Conservation (phyloP, 2,797 vertebrate genomes). For the Erethizon dorsatum region DNA sequence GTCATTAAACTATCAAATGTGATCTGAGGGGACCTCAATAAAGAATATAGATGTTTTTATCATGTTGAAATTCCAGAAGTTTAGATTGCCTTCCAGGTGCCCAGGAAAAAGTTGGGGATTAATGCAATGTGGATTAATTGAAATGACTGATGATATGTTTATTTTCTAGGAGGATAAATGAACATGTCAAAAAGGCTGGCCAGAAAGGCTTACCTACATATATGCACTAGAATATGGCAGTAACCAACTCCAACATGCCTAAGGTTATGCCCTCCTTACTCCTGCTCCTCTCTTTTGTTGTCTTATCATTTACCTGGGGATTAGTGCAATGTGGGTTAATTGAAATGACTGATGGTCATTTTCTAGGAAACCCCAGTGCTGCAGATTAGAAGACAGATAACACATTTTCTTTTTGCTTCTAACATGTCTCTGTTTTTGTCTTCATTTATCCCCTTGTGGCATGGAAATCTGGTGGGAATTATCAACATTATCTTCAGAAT, state of each 20-base stretch:
- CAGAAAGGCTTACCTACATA: no score
- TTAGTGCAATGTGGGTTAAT: background rate
- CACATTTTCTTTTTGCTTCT: background rate
- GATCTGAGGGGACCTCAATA: background rate
- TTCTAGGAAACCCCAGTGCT: background rate
- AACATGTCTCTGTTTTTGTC: background rate
- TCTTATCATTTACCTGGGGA: background rate
- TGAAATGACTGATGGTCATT: slow-evolving; percentile 39
- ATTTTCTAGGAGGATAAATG: no score
- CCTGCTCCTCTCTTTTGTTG: background rate
- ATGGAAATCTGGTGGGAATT: background rate
- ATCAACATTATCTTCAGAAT: no score
- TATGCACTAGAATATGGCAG: no score
- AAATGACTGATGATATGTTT: no score
- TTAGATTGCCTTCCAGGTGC: background rate
- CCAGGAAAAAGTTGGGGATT: no score
- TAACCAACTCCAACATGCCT: no score
- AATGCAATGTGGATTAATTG: no score
- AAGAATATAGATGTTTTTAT: background rate
- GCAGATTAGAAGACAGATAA: slow-evolving; percentile 19
- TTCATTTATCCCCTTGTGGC: slow-evolving; percentile 14
- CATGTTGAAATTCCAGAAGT: background rate
- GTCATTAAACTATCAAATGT: background rate
- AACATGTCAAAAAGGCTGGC: no score
- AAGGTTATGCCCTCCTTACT: background rate